Evolutionary conservation across 2,888 invertebrate genomes (phyloP).

Genomic region (Nezara viridula): DNA sequence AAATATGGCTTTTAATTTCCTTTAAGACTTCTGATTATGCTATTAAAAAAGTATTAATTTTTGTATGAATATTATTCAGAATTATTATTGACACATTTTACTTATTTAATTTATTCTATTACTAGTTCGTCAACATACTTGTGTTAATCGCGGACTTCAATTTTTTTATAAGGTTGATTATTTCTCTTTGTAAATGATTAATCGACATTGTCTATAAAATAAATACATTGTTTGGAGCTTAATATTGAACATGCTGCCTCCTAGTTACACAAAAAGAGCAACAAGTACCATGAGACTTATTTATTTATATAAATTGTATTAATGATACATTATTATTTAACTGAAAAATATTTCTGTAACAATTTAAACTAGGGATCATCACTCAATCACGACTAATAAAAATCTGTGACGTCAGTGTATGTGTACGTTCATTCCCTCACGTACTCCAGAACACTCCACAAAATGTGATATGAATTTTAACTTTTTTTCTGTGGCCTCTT

Average conservation of each 20-base stretch:
- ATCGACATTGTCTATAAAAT: not conserved
- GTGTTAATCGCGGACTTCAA: too few species aligned
- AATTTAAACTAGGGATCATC: not conserved
- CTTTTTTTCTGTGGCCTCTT: not conserved
- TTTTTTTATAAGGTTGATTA: too few species aligned
- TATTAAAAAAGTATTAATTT: too few species aligned
- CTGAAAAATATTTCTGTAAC: not conserved
- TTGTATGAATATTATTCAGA: too few species aligned
- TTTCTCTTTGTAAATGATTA: too few species aligned
- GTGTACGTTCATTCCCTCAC: slow-evolving; percentile 24
- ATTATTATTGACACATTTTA: not conserved
- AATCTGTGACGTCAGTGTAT: not conserved
- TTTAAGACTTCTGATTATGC: too few species aligned
- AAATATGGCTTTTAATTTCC: too few species aligned
- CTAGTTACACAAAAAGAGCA: not conserved
- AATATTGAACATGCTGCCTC: not conserved
- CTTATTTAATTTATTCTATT: too few species aligned
- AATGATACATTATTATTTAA: not conserved
- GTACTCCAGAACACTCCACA: not conserved
- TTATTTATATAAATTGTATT: not conserved
- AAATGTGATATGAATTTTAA: not conserved
- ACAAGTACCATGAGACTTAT: not conserved
- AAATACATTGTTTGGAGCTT: not conserved
- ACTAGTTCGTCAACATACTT: too few species aligned
- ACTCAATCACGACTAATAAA: not conserved